phyloP scores from a whole-genome alignment of 1,140 invertebrate genomes.

The Bombus confusus region DNA sequence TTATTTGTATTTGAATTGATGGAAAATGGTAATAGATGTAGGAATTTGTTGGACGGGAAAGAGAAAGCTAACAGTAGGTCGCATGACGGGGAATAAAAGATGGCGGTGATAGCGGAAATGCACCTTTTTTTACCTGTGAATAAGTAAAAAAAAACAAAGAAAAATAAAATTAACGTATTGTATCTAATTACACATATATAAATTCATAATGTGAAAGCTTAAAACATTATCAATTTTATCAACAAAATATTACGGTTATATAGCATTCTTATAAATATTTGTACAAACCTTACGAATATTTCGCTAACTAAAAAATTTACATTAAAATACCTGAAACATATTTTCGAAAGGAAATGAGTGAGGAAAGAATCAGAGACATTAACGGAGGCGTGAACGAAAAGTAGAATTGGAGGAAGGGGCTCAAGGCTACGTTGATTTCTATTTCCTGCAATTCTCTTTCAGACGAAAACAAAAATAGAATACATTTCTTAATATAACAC shows the following conservation, averaged over 20 bases:
- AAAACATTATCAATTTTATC: background rate
- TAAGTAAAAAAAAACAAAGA: background rate
- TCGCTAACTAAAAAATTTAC: background rate
- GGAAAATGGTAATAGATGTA: constrained; percentile 5
- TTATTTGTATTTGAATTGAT: background rate
- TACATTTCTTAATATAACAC: background rate
- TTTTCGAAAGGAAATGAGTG: background rate
- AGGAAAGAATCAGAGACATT: constrained; percentile 8
- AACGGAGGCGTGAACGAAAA: constrained; percentile 35
- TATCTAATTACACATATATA: background rate
- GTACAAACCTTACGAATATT: background rate
- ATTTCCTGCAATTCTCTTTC: constrained; percentile 22
- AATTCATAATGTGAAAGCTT: background rate
- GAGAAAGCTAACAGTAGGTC: constrained; percentile 48
- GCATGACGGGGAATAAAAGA: constrained; percentile 31
- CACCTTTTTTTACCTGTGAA: constrained; percentile 16
- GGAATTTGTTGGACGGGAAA: constrained; percentile 39
- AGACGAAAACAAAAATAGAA: background rate
- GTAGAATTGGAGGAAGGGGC: constrained; percentile 33
- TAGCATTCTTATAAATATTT: background rate
- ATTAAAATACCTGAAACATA: background rate
- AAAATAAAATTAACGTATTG: background rate
- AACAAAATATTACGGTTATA: background rate
- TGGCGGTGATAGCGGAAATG: constrained; percentile 36
- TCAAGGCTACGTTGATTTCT: constrained; percentile 41